Percentiles rank a stretch among this genome's conserved stretches.
Conservation (phyloP, 2,797 vertebrate genomes). For the Hemibagrus guttatus region DNA sequence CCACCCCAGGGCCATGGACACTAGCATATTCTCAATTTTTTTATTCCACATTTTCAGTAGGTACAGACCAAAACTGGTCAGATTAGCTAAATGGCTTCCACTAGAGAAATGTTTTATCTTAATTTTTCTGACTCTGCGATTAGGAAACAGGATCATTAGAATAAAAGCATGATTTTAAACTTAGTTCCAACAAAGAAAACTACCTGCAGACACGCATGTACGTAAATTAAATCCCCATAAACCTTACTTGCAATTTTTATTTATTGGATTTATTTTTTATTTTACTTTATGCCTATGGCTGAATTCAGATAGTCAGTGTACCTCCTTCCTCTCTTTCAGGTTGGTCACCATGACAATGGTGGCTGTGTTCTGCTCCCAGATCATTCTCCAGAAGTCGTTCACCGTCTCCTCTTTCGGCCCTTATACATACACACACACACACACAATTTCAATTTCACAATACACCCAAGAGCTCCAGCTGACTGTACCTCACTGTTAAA, state of each 20-base stretch:
- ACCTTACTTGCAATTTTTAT: background rate
- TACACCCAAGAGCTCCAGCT: background rate
- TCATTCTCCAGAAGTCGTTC: conserved; percentile 99
- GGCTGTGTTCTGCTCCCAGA: conserved; percentile 98
- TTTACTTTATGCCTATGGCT: background rate
- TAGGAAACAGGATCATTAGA: background rate
- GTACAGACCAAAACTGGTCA: background rate
- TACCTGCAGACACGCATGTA: background rate
- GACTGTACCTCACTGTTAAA: background rate
- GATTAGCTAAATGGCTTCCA: background rate
- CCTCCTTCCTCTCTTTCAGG: conserved; percentile 97
- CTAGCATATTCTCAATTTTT: too few relatives aligned
- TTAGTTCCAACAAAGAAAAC: background rate
- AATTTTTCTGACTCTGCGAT: background rate
- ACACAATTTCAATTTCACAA: background rate
- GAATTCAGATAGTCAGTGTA: conserved; percentile 47
- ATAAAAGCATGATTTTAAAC: background rate
- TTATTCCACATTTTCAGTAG: background rate
- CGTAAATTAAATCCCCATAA: background rate
- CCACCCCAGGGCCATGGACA: background rate
- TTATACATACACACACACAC: conserved; percentile 59
- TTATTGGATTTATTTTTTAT: background rate
- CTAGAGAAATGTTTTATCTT: background rate
- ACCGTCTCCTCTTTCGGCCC: conserved; percentile 98
- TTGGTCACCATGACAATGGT: conserved; percentile 99